Evolutionary conservation across 2,888 invertebrate genomes (phyloP).

Genomic region (Neocrepidodera transversa): DNA sequence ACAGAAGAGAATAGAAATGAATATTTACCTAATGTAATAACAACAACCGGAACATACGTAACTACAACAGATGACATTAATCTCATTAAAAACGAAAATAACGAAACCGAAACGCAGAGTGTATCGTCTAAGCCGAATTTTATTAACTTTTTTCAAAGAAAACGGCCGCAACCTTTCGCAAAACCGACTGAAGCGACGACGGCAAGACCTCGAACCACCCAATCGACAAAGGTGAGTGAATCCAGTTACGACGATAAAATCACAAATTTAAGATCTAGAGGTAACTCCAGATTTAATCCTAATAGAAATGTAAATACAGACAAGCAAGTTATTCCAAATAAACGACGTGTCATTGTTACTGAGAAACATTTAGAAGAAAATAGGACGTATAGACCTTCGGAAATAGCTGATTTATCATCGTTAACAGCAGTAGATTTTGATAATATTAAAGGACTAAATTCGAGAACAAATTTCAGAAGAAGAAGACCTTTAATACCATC

Average conservation of each 20-base stretch:
- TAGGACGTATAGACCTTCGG: constrained; percentile 55
- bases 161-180: constrained; percentile 52
- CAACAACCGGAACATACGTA: constrained; percentile 25
- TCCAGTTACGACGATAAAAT: constrained; percentile 42
- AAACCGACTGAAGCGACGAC: constrained; percentile 46
- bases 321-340: constrained; percentile 4
- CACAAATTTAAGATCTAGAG: constrained; percentile 40
- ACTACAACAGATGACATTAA: constrained; percentile 23
- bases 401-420: constrained; percentile 64
- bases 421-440: constrained; percentile 63
- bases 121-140: constrained; percentile 29
- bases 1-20: constrained; percentile 19
- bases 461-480: constrained; percentile 33
- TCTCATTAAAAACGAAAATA: constrained; percentile 23
- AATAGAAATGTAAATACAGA: constrained; percentile 11
- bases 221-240: constrained; percentile 63
- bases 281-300: constrained; percentile 46
- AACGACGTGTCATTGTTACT: constrained; percentile 35
- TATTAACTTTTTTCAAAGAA: constrained; percentile 37
- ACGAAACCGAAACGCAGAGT: constrained; percentile 16
- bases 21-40: constrained; percentile 20
- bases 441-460: constrained; percentile 39
- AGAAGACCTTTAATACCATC: constrained; percentile 39
- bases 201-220: constrained; percentile 50
- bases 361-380: constrained; percentile 46